These are phyloP conservation scores for Sebastes trivittatus DNA, from an alignment of 2,797 vertebrate genomes.

Conservation along the genomic window DNA sequence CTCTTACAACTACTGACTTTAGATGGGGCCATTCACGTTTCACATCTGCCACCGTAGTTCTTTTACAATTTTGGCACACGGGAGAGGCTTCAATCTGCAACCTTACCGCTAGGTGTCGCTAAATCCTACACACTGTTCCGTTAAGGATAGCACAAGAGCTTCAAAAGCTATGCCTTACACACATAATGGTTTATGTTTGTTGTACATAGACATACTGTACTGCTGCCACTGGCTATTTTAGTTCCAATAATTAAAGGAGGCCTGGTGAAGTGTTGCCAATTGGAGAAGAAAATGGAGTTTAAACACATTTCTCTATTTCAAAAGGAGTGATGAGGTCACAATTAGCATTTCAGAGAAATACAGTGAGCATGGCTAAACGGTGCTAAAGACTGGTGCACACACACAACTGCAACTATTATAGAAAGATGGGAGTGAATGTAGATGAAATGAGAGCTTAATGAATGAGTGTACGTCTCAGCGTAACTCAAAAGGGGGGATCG, in stretches of 20 bases:
- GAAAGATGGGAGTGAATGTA: slow-evolving; percentile 2
- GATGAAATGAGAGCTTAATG: slow-evolving; percentile 18
- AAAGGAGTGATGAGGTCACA: slow-evolving; percentile 7
- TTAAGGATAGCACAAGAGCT: not conserved
- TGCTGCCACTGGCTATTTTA: slow-evolving; percentile 2
- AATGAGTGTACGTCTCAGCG: slow-evolving; percentile 26
- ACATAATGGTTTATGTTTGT: not conserved
- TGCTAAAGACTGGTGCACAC: slow-evolving; percentile 4
- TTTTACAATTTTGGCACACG: too few relatives aligned
- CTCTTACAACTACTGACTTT: too few relatives aligned
- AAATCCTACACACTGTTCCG: too few relatives aligned
- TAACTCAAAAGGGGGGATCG: slow-evolving; percentile 18
- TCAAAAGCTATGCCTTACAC: not conserved
- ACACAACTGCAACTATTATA: not conserved
- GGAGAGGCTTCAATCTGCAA: too few relatives aligned
- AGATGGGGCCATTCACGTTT: too few relatives aligned
- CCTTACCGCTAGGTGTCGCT: too few relatives aligned
- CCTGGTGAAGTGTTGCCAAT: not conserved
- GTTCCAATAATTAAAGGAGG: slow-evolving; percentile 2
- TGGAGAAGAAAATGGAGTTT: slow-evolving; percentile 5
- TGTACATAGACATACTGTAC: not conserved
- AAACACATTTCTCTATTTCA: slow-evolving; percentile 15
- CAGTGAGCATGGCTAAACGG: slow-evolving; percentile 9
- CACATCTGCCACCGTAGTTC: too few relatives aligned
- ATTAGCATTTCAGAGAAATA: slow-evolving; percentile 30